phyloP scores from a whole-genome alignment of 2,888 invertebrate genomes.

The Lithosia quadra region DNA sequence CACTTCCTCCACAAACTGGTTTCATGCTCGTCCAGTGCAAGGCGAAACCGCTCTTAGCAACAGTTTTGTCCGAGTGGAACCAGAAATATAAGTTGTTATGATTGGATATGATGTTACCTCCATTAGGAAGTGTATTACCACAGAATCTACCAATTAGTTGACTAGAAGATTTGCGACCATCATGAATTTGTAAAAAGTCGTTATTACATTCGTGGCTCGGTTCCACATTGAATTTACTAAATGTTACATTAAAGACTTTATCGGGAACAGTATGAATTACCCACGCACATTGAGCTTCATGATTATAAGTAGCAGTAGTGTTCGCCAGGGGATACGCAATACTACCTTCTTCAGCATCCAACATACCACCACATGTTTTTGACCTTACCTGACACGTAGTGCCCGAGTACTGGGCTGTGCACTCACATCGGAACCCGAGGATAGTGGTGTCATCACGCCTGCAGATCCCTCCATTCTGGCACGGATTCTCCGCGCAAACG shows the following conservation, averaged over 20 bases:
- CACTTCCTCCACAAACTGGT: slow-evolving; percentile 91
- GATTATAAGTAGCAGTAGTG: slow-evolving; percentile 83
- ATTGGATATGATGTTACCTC: slow-evolving; percentile 92
- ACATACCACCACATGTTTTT: slow-evolving; percentile 76
- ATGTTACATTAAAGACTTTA: slow-evolving; percentile 93
- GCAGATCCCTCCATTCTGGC: slow-evolving; percentile 94
- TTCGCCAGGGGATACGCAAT: slow-evolving; percentile 88
- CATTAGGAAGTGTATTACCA: slow-evolving; percentile 89
- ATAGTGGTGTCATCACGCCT: slow-evolving; percentile 58
- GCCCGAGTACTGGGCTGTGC: slow-evolving; percentile 90
- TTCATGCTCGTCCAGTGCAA: slow-evolving; percentile 92
- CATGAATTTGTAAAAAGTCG: slow-evolving; percentile 94
- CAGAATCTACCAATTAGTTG: slow-evolving; percentile 93
- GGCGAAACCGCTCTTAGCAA: slow-evolving; percentile 90
- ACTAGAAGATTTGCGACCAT: slow-evolving; percentile 91
- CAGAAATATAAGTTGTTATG: slow-evolving; percentile 92
- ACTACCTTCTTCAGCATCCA: slow-evolving; percentile 85
- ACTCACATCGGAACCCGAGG: slow-evolving; percentile 87
- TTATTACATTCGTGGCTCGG: slow-evolving; percentile 88
- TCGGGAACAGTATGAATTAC: slow-evolving; percentile 89
- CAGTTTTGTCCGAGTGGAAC: slow-evolving; percentile 91
- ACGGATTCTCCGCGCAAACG: slow-evolving; percentile 91
- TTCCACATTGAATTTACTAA: slow-evolving; percentile 92
- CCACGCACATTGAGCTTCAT: slow-evolving; percentile 93
- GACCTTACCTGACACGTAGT: slow-evolving; percentile 87